A percentile compares a stretch with the other conserved stretches of the same genome.
Conservation (phyloP, 2,797 vertebrate species). For the Adrianichthys oophorus region DNA sequence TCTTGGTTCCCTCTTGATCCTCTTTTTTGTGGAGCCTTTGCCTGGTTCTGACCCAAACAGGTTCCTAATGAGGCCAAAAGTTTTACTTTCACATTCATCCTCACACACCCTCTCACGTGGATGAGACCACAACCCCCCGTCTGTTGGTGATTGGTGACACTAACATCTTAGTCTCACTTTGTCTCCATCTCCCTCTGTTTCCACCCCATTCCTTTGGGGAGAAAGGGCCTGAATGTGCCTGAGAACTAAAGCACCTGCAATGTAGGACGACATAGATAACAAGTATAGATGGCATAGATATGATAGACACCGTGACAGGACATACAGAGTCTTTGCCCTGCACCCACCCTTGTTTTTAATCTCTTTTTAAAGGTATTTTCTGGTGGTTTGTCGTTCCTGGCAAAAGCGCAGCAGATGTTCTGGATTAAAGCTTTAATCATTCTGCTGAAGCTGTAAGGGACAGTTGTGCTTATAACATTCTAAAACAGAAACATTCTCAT, state of each 20-base stretch:
- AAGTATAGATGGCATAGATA: conserved; percentile 44
- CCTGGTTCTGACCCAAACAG: conserved; percentile 52
- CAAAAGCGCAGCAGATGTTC: conserved; percentile 65
- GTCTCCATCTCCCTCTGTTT: conserved; percentile 27
- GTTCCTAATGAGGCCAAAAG: conserved; percentile 64
- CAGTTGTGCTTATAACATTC: conserved; percentile 65
- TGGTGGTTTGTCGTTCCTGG: conserved; percentile 18
- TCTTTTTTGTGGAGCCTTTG: conserved; percentile 47
- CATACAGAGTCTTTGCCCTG: conserved; percentile 28
- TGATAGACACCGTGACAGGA: conserved; percentile 27
- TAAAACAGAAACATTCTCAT: conserved; percentile 51
- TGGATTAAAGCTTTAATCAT: conserved; percentile 63
- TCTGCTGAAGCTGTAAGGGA: conserved; percentile 58
- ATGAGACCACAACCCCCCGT: conserved; percentile 42
- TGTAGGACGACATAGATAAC: conserved; percentile 38
- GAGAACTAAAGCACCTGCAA: conserved; percentile 32
- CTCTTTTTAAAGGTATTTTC: conserved; percentile 31
- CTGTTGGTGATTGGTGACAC: conserved; percentile 40
- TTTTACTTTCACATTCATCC: conserved; percentile 34
- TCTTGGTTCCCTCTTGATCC: conserved; percentile 64
- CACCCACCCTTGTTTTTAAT: conserved; percentile 41
- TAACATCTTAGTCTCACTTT: conserved; percentile 9
- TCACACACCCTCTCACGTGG: conserved; percentile 17
- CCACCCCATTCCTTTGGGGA: conserved; percentile 28
- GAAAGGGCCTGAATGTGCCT: conserved; percentile 12